Base-by-base conservation (phyloP, 2,797 vertebrate genomes). In the Sebastes elongatus region DNA sequence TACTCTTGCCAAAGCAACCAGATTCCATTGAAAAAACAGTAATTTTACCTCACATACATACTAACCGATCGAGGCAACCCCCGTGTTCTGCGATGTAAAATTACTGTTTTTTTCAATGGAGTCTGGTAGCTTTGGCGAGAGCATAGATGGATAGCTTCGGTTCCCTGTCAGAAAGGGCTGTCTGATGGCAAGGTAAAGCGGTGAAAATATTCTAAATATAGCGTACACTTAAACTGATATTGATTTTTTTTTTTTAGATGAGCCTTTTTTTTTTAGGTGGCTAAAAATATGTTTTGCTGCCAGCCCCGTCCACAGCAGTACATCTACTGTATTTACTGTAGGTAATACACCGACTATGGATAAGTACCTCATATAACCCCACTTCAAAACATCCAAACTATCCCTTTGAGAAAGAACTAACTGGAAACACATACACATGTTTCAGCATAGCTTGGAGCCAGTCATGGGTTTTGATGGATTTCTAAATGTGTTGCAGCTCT, bases 401-500 rank as follows among this genome's bases (percentile, higher is more conserved):
- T 20, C 46, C 46, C 46, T 52, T 52, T n/a, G 46, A 52, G 46
- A 76, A 70, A 46, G 23, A 76, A n/a, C 56, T 25, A 46, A 59
- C 46, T 42, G 35, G 23, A 69, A 71, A 74, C 38, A 75, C 27
- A 75, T 27, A 76, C 35, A 57, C 49, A 71, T 60, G 66, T 79
- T 74, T 61, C 62, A 81, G 42, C 42, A 55, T 20, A 65, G 61
- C 76, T 80, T 46, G 27, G 53, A 80, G 66, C 23, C 59, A 62
- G 63, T 81, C 70, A 71, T 16, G 30, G 38, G 63, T 79, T 76
- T 71, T 32, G 28, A 59, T 67, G 49, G 71, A 74, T 83, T 76
- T 74, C 57, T 71, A 82, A 78, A 56, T 78, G 22, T 71, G 52
- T 70, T 79, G 57, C 57, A 67, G 33, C 52, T 66, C 70, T 79